Evolutionary conservation across 1,140 invertebrate species (phyloP), one percentile per base, ranked within the genome.

Genomic region (Papilio glaucus): DNA sequence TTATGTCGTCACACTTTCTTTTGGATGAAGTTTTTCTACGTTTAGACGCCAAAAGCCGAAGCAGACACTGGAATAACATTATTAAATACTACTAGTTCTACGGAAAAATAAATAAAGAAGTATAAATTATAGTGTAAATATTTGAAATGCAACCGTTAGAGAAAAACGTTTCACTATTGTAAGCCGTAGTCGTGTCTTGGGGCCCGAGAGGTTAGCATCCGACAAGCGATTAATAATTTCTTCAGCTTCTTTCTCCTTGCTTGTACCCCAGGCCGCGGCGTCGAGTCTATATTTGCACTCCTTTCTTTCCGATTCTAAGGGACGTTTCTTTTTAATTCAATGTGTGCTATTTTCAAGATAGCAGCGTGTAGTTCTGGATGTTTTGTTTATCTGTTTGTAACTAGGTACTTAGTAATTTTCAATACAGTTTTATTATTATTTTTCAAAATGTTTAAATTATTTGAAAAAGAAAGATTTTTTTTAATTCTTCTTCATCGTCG

Each of bases 141-240:
- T 57, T 57, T 57, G 24, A 57, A 57, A 24, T 24, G 49, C 49
- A 57, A 12, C 49, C 49, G 49, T 57, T 57, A 12, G 21, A 24
- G 49, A 18, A 29, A 0, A 24, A 39, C 10, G 63, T 24, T 67
- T 13, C 24, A 45, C 38, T 29, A 45, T 53, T 49, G 29, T 15
- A 42, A 69, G 45, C 67, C 12, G 26, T 10, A 49, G 42, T 33
- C 21, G 38, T 9, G 9, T 6, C 37, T 42, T 18, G 42, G 29
- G 41, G n/a, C 67, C 12, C 26, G n/a, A 13, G n/a, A n/a, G 24
- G 12, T 69, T 42, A 7, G 29, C 67, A 69, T 69, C 67, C 67
- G 42, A 69, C 67, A 69, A 53, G 26, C 67, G 67, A 69, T 69
- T 69, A 69, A 69, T 69, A 69, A 69, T 69, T 69, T 69, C 42